Evolutionary conservation across 2,888 invertebrate species (phyloP).

Genomic region (Drosophila recens): DNA sequence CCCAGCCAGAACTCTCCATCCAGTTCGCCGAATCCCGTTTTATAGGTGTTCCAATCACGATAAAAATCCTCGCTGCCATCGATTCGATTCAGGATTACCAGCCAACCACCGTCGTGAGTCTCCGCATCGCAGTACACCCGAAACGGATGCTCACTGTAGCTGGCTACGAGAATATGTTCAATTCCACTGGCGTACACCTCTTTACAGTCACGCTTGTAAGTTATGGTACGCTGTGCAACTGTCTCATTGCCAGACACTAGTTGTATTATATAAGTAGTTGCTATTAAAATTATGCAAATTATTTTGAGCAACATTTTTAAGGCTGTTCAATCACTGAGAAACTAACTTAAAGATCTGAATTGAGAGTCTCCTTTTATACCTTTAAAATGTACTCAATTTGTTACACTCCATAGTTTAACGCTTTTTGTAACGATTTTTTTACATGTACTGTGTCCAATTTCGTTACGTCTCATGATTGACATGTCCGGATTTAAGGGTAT

Average conservation of each 20-base stretch:
- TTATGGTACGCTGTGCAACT: background rate
- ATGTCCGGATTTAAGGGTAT: too few relatives aligned
- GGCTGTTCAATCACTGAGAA: background rate
- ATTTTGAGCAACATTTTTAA: background rate
- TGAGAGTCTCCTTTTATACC: background rate
- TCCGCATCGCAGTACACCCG: background rate
- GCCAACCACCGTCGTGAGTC: background rate
- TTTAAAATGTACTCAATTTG: background rate
- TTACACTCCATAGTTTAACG: background rate
- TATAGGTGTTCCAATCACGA: background rate
- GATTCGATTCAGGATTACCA: background rate
- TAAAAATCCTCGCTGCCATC: constrained; percentile 11
- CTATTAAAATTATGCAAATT: background rate
- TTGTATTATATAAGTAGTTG: background rate
- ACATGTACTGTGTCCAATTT: background rate
- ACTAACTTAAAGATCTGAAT: background rate
- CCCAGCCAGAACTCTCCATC: constrained; percentile 8
- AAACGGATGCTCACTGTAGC: background rate
- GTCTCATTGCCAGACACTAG: background rate
- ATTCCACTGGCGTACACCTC: background rate
- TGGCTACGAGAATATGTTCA: background rate
- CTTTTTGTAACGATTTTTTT: background rate
- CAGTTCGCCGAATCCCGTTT: constrained; percentile 2
- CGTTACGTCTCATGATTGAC: background rate
- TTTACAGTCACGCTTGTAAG: background rate